phyloP scores from a whole-genome alignment of 2,797 vertebrate species.

The Chiloscyllium punctatum region DNA sequence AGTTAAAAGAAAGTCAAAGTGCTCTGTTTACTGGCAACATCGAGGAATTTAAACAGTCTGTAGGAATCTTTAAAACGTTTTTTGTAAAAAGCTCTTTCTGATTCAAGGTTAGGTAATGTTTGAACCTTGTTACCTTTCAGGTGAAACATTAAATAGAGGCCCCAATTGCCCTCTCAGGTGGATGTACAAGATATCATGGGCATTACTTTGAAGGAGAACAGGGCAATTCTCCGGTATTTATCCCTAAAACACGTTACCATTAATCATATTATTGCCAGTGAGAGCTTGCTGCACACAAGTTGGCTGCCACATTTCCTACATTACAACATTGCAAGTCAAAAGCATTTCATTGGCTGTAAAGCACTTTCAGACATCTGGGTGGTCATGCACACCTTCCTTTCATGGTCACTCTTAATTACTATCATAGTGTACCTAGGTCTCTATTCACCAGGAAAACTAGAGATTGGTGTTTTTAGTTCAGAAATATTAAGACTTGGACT shows the following conservation, averaged over 20 bases:
- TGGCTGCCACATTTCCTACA: background rate
- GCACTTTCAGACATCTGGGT: background rate
- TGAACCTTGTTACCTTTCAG: background rate
- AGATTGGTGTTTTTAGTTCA: background rate
- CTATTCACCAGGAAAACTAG: background rate
- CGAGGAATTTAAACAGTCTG: background rate
- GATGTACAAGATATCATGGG: background rate
- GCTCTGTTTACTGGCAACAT: background rate
- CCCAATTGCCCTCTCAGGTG: background rate
- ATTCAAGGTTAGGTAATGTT: background rate
- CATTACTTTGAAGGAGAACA: background rate
- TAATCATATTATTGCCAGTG: background rate
- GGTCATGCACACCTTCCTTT: background rate
- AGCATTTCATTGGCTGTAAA: background rate
- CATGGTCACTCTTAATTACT: background rate
- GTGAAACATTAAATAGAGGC: background rate
- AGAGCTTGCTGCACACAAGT: background rate
- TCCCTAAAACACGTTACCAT: background rate
- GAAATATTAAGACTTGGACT: background rate
- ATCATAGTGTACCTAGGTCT: background rate
- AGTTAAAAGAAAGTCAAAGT: background rate
- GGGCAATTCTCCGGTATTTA: background rate
- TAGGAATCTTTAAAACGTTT: too few relatives aligned
- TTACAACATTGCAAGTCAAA: background rate
- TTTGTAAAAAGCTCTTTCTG: background rate